phyloP scores from a whole-genome alignment of 2,113 vertebrate genomes.

The Marcusenius ussheri region DNA sequence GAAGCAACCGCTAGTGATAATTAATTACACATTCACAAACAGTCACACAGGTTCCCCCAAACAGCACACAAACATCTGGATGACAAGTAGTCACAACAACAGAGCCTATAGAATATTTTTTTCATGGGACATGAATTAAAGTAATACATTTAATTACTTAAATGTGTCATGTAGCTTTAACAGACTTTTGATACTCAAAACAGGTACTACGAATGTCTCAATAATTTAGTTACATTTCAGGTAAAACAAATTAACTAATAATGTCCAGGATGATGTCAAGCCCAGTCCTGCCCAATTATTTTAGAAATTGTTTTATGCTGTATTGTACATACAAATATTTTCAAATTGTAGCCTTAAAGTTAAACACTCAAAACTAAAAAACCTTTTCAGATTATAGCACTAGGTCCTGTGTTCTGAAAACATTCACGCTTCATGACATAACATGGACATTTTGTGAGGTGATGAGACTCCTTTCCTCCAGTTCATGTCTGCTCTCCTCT shows the following conservation, averaged over 20 bases:
- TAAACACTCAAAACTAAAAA: not conserved
- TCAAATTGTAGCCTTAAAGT: not conserved
- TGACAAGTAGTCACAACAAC: not conserved
- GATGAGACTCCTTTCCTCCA: not conserved
- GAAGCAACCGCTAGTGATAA: not conserved
- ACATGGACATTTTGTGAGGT: not conserved
- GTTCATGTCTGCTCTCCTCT: not conserved
- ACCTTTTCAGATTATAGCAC: not conserved
- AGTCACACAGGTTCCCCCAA: not conserved
- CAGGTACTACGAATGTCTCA: not conserved
- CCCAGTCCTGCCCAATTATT: not conserved
- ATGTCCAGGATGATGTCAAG: not conserved
- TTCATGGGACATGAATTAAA: not conserved
- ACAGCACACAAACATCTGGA: not conserved
- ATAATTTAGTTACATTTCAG: constrained; percentile 1
- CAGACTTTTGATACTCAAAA: not conserved
- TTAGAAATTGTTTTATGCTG: not conserved
- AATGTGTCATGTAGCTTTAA: not conserved
- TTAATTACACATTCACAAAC: not conserved
- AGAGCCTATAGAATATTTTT: not conserved
- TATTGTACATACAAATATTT: not conserved
- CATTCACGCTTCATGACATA: not conserved
- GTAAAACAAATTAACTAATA: not conserved
- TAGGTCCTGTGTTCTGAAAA: not conserved
- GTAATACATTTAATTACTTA: not conserved